A percentile compares a stretch with the other conserved stretches of the same genome.
Evolutionary conservation across 2,888 invertebrate genomes (phyloP).

Genomic region (Torymus aiolomorphi): DNA sequence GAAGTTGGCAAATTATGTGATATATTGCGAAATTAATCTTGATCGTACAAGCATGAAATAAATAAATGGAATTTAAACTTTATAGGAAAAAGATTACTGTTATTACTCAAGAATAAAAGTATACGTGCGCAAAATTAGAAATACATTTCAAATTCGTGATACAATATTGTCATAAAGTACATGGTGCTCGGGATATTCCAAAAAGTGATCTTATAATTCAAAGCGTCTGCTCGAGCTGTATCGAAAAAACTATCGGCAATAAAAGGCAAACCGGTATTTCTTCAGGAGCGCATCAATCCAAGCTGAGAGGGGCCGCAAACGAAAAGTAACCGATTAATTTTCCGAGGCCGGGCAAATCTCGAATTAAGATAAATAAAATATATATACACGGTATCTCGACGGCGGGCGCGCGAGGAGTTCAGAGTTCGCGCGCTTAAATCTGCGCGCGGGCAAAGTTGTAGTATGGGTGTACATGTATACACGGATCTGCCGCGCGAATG

Average conservation of each 20-base stretch:
- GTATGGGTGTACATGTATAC: not conserved
- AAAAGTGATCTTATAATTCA: no score
- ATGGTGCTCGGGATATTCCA: no score
- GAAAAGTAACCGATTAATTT: constrained; percentile 48
- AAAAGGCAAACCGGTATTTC: constrained; percentile 13
- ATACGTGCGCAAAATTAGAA: no score
- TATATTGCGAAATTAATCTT: no score
- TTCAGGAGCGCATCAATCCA: constrained; percentile 23
- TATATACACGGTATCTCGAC: constrained; percentile 28
- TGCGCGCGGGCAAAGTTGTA: constrained; percentile 59
- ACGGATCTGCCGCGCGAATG: constrained; percentile 15
- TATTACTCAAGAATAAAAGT: no score
- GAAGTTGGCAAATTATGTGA: no score
- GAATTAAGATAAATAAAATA: constrained; percentile 55
- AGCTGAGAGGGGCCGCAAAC: not conserved
- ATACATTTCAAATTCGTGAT: no score
- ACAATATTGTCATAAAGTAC: no score
- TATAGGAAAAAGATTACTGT: no score
- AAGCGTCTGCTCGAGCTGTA: no score
- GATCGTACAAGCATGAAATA: no score
- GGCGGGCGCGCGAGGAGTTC: constrained; percentile 56
- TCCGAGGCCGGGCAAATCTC: constrained; percentile 32
- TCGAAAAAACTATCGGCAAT: not conserved
- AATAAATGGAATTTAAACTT: no score
- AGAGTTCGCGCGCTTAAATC: constrained; percentile 60